Percentiles rank a stretch among this genome's conserved stretches.
Evolutionary conservation across 2,113 vertebrate genomes (phyloP).

Genomic region (Arothron firmamentum): DNA sequence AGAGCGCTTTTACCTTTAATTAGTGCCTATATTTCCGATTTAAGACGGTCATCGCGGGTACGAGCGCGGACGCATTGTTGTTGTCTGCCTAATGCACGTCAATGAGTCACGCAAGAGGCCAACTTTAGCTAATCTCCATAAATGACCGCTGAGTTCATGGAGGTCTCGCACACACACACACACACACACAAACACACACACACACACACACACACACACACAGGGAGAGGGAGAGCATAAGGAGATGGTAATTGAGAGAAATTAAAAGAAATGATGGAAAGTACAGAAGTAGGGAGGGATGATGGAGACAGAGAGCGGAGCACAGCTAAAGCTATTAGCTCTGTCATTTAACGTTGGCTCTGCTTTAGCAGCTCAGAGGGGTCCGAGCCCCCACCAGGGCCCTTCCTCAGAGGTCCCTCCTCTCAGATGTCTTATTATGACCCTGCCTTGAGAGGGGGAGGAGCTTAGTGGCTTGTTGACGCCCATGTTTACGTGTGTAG

Average conservation of each 20-base stretch:
- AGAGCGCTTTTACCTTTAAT: conserved; percentile 83
- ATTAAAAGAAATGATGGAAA: conserved; percentile 63
- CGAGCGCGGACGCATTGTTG: conserved; percentile 42
- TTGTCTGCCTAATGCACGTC: conserved; percentile 86
- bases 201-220: conserved; percentile 16
- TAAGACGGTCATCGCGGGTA: conserved; percentile 58
- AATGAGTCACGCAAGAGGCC: conserved; percentile 82
- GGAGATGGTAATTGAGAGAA: conserved; percentile 63
- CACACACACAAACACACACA: conserved; percentile 33
- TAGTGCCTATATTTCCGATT: conserved; percentile 71
- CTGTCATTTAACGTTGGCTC: conserved; percentile 45
- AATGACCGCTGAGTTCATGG: conserved; percentile 85
- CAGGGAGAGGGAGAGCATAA: conserved; percentile 15
- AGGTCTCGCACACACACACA: conserved; percentile 69
- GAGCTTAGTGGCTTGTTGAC: too few species aligned
- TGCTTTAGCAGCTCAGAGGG: conserved; percentile 40
- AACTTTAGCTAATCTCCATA: conserved; percentile 95
- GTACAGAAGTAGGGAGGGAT: not conserved
- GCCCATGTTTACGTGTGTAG: too few species aligned
- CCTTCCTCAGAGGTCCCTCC: too few species aligned
- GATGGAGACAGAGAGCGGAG: conserved; percentile 30
- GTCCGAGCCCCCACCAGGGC: conserved; percentile 19
- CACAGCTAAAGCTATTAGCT: conserved; percentile 55
- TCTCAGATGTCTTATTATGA: too few species aligned
- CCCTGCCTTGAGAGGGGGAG: too few species aligned